phyloP scores from a whole-genome alignment of 1,140 invertebrate genomes.

The Fragariocoptes setiger region DNA sequence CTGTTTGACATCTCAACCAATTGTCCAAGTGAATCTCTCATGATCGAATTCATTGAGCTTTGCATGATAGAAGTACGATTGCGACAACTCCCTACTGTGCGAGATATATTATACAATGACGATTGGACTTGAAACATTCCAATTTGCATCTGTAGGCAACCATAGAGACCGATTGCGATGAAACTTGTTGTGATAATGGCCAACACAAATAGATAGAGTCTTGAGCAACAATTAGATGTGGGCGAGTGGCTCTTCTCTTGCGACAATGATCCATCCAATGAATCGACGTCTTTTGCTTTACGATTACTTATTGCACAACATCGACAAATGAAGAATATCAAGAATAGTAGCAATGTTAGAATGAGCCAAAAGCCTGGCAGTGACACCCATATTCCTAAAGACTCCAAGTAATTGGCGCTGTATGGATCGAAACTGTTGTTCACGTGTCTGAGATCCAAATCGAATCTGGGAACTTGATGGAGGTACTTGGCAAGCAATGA shows the following conservation, averaged over 20 bases:
- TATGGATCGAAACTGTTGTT: slow-evolving; percentile 64
- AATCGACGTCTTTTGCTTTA: slow-evolving; percentile 4
- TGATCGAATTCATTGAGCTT: too few relatives aligned
- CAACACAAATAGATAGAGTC: slow-evolving; percentile 8
- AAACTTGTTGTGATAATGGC: slow-evolving; percentile 4
- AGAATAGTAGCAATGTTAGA: slow-evolving; percentile 45
- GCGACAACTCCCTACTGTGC: slow-evolving; percentile 14
- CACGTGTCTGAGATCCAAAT: slow-evolving; percentile 46
- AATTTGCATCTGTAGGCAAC: slow-evolving; percentile 70
- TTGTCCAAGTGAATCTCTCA: too few relatives aligned
- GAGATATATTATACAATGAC: slow-evolving; percentile 39
- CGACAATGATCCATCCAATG: too few relatives aligned
- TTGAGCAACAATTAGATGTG: slow-evolving; percentile 6
- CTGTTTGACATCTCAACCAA: too few relatives aligned
- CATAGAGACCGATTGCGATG: slow-evolving; percentile 42
- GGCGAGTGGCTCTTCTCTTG: slow-evolving; percentile 5
- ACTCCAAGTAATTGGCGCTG: slow-evolving; percentile 51
- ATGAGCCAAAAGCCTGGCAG: slow-evolving; percentile 63
- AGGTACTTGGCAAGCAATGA: slow-evolving; percentile 46
- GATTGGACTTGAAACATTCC: slow-evolving; percentile 42
- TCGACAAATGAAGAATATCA: slow-evolving; percentile 61
- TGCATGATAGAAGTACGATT: too few relatives aligned
- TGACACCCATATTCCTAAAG: slow-evolving; percentile 42
- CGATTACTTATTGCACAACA: slow-evolving; percentile 44
- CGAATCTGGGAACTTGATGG: slow-evolving; percentile 31